A percentile compares a stretch with the other conserved stretches of the same genome.
Evolutionary conservation across 2,888 invertebrate genomes (phyloP).

Genomic region (Spatulosminthurus flaviceps): DNA sequence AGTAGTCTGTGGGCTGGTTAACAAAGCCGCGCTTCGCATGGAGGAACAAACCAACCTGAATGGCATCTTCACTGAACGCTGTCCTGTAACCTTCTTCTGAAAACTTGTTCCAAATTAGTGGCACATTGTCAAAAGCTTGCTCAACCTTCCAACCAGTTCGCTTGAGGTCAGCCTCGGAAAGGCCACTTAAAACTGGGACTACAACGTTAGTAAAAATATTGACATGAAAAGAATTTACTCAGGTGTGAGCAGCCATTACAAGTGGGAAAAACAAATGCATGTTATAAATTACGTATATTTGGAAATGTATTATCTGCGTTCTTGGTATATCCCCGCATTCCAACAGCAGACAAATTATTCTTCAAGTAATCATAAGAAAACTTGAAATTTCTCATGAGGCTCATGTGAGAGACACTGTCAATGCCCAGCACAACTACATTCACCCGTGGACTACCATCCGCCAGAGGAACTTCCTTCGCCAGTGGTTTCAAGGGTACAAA

Average conservation of each 20-base stretch:
- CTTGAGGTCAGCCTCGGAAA: slow-evolving; percentile 74
- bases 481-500: not conserved
- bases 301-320: slow-evolving; percentile 94
- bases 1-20: slow-evolving; percentile 83
- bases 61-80: slow-evolving; percentile 83
- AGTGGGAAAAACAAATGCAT: no score
- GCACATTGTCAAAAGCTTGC: slow-evolving; percentile 29
- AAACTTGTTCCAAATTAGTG: slow-evolving; percentile 41
- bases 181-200: slow-evolving; percentile 80
- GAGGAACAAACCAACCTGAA: slow-evolving; percentile 81
- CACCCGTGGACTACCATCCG: not conserved
- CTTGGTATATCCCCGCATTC: slow-evolving; percentile 89
- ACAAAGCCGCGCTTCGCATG: slow-evolving; percentile 80
- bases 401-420: slow-evolving; percentile 84
- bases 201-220: no score
- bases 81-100: slow-evolving; percentile 28
- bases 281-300: slow-evolving; percentile 72
- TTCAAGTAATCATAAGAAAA: slow-evolving; percentile 74
- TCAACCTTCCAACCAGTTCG: slow-evolving; percentile 10
- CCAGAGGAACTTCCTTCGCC: not conserved
- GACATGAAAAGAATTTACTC: no score
- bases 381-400: slow-evolving; percentile 85
- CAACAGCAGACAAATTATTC: slow-evolving; percentile 73
- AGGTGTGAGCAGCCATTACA: no score
- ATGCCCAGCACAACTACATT: slow-evolving; percentile 83